Conservation (phyloP, 2,797 vertebrate genomes). For the Myiotriccus ornatus region DNA sequence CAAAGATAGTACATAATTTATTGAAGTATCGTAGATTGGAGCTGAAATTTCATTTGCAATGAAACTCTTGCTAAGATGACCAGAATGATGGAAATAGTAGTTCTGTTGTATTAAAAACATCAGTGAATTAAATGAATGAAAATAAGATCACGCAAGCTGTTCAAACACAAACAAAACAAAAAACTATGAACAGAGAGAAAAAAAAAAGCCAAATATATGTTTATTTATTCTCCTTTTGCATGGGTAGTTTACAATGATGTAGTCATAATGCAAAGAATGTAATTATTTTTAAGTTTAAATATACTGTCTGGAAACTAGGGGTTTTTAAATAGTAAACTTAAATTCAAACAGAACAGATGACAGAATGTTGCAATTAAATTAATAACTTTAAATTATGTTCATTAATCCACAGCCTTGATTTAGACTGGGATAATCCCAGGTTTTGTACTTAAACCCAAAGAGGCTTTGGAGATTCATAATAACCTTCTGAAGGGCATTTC, state of each 20-base stretch:
- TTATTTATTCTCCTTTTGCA: background rate
- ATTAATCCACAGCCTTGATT: constrained; percentile 62
- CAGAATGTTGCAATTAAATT: constrained; percentile 53
- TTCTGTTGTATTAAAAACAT: background rate
- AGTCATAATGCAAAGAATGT: background rate
- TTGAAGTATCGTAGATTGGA: background rate
- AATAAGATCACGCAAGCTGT: background rate
- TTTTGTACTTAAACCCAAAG: constrained; percentile 67
- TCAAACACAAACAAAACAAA: background rate
- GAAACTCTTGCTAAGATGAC: background rate
- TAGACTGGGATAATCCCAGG: constrained; percentile 62
- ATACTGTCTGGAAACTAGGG: background rate
- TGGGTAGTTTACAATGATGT: background rate
- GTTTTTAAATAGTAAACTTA: background rate
- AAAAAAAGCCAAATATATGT: background rate
- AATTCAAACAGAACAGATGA: constrained; percentile 27
- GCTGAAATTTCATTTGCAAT: background rate
- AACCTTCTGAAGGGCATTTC: constrained; percentile 61
- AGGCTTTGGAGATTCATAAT: constrained; percentile 53
- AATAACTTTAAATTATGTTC: constrained; percentile 59
- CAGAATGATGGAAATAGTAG: background rate
- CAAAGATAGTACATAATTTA: background rate
- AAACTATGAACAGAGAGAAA: too few species aligned
- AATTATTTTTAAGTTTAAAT: background rate
- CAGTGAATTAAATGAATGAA: background rate